A percentile compares a stretch with the other conserved stretches of the same genome.
Conservation (phyloP, 2,888 invertebrate species). For the Gibbula magus region DNA sequence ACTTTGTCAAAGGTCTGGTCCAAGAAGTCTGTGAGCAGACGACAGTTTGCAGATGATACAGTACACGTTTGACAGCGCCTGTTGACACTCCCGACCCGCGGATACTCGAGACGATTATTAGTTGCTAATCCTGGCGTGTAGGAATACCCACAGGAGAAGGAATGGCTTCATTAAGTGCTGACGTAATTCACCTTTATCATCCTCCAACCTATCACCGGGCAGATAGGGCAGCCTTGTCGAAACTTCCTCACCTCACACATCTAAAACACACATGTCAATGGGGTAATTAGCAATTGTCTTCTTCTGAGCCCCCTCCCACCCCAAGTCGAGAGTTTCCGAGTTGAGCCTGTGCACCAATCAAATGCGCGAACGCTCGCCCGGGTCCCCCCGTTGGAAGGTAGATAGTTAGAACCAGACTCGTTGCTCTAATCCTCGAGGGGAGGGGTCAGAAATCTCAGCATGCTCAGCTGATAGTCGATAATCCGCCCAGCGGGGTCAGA, state of each 20-base stretch:
- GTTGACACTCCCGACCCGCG: conserved; percentile 15
- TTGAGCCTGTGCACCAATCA: conserved; percentile 16
- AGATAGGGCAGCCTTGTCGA: conserved; percentile 4
- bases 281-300: conserved; percentile 43
- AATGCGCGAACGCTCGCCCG: neutral
- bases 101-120: conserved; percentile 28
- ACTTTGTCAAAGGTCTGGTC: too few relatives aligned
- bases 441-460: neutral
- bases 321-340: neutral
- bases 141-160: neutral
- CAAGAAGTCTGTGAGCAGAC: neutral
- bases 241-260: conserved; percentile 21
- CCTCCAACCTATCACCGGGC: conserved; percentile 14
- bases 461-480: conserved; percentile 1
- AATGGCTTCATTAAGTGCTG: conserved; percentile 24
- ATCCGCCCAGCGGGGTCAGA: neutral
- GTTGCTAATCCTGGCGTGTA: conserved; percentile 28
- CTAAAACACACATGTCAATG: conserved; percentile 30
- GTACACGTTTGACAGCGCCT: conserved; percentile 21
- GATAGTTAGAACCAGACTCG: neutral
- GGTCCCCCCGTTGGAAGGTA: neutral
- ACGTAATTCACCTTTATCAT: conserved; percentile 14
- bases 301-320: conserved; percentile 37
- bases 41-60: conserved; percentile 8
- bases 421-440: conserved; percentile 9